Percentiles rank a stretch among this genome's conserved stretches.
These are phyloP conservation scores for Drosophila gaucha DNA, from an alignment of 2,888 invertebrate genomes.

Conservation along the genomic window DNA sequence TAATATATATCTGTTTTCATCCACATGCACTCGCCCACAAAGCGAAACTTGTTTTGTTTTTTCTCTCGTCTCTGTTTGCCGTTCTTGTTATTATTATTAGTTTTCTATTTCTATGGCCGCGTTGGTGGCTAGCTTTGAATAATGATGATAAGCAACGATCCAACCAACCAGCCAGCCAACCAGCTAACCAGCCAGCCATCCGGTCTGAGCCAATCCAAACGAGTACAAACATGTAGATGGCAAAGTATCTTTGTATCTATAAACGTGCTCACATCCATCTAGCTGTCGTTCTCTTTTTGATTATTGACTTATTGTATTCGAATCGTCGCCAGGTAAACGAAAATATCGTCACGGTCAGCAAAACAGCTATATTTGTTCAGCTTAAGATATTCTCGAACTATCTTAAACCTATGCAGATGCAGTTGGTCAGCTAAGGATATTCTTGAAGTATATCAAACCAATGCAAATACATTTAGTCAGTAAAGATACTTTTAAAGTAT, in stretches of 20 bases:
- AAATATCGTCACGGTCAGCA: slow-evolving; percentile 71
- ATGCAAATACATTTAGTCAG: slow-evolving; percentile 66
- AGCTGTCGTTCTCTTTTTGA: slow-evolving; percentile 56
- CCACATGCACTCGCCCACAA: slow-evolving; percentile 54
- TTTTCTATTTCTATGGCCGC: slow-evolving; percentile 65
- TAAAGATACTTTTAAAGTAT: no score
- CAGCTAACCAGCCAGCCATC: slow-evolving; percentile 1
- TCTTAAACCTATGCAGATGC: slow-evolving; percentile 66
- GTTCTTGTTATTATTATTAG: slow-evolving; percentile 78
- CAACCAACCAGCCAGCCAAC: slow-evolving; percentile 25
- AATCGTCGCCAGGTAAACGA: slow-evolving; percentile 71
- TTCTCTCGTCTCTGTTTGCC: slow-evolving; percentile 66
- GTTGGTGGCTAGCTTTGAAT: slow-evolving; percentile 79
- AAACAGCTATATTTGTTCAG: no score
- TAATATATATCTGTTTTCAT: slow-evolving; percentile 3
- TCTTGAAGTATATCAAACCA: slow-evolving; percentile 30
- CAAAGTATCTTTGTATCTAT: slow-evolving; percentile 18
- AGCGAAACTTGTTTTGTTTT: slow-evolving; percentile 61
- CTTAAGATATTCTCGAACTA: slow-evolving; percentile 52
- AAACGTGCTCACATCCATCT: slow-evolving; percentile 30
- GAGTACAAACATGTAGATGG: slow-evolving; percentile 31
- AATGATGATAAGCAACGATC: slow-evolving; percentile 76
- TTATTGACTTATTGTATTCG: slow-evolving; percentile 75
- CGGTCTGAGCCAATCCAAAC: slow-evolving; percentile 21
- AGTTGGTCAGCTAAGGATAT: slow-evolving; percentile 37